Evolutionary conservation across 2,888 invertebrate species (phyloP).

Genomic region (Cephonodes hylas): DNA sequence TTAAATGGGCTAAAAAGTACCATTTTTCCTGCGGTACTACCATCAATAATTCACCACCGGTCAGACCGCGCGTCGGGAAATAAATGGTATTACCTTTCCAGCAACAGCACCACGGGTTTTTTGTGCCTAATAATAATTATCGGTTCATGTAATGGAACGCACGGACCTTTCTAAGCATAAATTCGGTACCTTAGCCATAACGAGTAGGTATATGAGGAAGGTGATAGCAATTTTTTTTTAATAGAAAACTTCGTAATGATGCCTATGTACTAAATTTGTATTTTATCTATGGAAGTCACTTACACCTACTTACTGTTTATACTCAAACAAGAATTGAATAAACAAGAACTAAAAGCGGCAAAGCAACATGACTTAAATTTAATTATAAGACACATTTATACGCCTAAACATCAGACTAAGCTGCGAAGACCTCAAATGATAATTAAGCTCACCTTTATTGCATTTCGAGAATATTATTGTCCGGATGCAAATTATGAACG

Average conservation of each 20-base stretch:
- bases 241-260: no score
- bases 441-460: conserved; percentile 38
- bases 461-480: conserved; percentile 47
- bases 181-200: no score
- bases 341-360: no score
- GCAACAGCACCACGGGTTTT: not conserved
- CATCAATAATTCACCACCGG: conserved; percentile 60
- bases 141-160: not conserved
- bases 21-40: conserved; percentile 48
- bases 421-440: conserved; percentile 18
- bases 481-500: conserved; percentile 60
- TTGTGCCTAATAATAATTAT: conserved; percentile 2
- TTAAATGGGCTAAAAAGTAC: conserved; percentile 56
- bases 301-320: no score
- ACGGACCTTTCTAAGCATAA: not conserved
- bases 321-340: no score
- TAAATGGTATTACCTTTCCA: conserved; percentile 17
- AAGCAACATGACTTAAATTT: no score
- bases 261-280: no score
- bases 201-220: no score
- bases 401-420: not conserved
- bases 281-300: no score
- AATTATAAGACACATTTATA: no score
- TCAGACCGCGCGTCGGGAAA: conserved; percentile 23
- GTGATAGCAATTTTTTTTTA: no score